Evolutionary conservation across 1,140 invertebrate species (phyloP).

Genomic region (Melanaphis sacchari): DNA sequence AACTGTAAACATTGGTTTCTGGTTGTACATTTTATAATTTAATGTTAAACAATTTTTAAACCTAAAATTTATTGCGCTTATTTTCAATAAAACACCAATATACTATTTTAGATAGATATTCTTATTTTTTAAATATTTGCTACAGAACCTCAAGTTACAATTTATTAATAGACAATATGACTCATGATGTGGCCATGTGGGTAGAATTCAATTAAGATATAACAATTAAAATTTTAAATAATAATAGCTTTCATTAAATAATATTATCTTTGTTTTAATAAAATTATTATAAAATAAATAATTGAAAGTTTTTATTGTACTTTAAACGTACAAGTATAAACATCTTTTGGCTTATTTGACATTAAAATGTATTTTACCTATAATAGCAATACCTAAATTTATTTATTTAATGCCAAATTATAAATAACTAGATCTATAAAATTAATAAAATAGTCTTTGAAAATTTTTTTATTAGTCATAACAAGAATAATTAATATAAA

Average conservation of each 20-base stretch:
- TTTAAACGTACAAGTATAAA: background rate
- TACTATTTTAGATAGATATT: background rate
- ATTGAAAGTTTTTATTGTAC: background rate
- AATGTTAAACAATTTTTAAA: background rate
- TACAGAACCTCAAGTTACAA: too few relatives aligned
- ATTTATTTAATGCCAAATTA: background rate
- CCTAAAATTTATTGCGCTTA: background rate
- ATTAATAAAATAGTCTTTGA: slow-evolving; percentile 17
- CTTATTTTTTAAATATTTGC: too few relatives aligned
- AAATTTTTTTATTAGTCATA: slow-evolving; percentile 31
- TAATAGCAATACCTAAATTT: background rate
- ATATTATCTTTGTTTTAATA: too few relatives aligned
- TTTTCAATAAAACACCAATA: background rate
- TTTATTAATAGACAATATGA: too few relatives aligned
- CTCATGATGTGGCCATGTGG: background rate
- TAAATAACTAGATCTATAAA: background rate
- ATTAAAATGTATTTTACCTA: background rate
- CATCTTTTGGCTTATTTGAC: background rate
- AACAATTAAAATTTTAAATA: too few relatives aligned
- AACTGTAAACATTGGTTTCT: background rate
- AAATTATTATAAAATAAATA: background rate
- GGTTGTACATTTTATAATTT: background rate
- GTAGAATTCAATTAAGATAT: background rate
- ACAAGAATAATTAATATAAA: slow-evolving; percentile 44
- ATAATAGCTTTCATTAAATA: background rate